These are phyloP conservation scores for Lagopus leucura DNA, from an alignment of 2,113 vertebrate species.

Conservation along the genomic window DNA sequence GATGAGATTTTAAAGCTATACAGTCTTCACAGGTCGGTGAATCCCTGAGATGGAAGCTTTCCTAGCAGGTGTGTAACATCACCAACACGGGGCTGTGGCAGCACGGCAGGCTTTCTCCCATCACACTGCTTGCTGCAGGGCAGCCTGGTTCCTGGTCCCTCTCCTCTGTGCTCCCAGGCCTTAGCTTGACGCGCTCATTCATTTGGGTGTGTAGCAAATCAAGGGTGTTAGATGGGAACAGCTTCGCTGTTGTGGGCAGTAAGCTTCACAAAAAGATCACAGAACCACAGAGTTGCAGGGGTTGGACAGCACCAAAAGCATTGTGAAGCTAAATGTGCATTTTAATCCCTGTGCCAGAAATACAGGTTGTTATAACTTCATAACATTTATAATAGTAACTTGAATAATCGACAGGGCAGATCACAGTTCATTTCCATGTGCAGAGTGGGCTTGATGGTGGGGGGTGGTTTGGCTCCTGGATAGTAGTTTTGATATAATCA, in stretches of 20 bases:
- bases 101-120: too few relatives aligned
- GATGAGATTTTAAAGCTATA: neutral
- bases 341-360: neutral
- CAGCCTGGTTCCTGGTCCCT: too few relatives aligned
- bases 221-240: rapidly evolving
- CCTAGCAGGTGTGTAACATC: neutral
- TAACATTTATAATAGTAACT: neutral
- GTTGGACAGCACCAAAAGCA: neutral
- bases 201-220: neutral
- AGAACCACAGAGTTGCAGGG: too few relatives aligned
- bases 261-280: neutral
- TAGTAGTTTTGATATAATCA: neutral
- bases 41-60: neutral
- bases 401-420: neutral
- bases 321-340: neutral
- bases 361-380: neutral
- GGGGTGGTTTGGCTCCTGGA: neutral
- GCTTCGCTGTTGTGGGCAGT: neutral
- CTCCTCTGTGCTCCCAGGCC: neutral
- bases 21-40: neutral
- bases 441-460: neutral
- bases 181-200: neutral
- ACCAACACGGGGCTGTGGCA: too few relatives aligned
- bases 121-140: too few relatives aligned
- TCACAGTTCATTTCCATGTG: rapidly evolving